Base-by-base conservation (phyloP, 2,888 invertebrate genomes). In the Amitus sp. region DNA sequence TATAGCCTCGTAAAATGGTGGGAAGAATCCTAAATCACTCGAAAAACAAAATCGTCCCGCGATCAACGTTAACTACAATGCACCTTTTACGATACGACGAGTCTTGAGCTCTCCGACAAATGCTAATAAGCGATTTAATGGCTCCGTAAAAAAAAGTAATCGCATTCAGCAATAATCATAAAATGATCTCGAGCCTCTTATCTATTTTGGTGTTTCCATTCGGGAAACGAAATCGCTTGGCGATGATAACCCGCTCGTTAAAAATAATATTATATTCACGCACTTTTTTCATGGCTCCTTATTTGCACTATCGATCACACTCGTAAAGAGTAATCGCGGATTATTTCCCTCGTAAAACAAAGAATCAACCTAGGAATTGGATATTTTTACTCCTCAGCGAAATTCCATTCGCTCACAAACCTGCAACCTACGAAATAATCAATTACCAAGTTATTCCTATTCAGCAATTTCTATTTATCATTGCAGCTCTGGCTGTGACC, bases 101-200 rank as follows among this genome's bases (percentile, higher is more conserved):
- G 42, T 60, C 51, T 47, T 4, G 27, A 52, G 53, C 37, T 15
- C 37, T 48, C 33, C 20, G 13, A 37, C 23, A 3, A 34, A 43
- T 47, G 47, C 45, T 51, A 61, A 61, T 56, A 61, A 56, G 61
- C 47, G 12, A 20, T 48, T 61, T 61, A 56, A 61, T 61, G 56
- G 52, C 52, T 48, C 48, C 43, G 33, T 57, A 52, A 56, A 60
- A n/a, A n/a, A 58, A 62, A 51, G 56, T 53, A 52, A 57, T 37
- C 53, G 52, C 40, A 57, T 57, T 62, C 43, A 33, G 62, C 55
- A 57, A 62, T 57, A 62, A 62, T 62, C 62, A 57, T 62, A 62
- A 62, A 62, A 53, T 39, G 37, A 45, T n/a, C 27, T 61, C 45
- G 51, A 61, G 47, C 51, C 13, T 51, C 56, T 62, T 62, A 62